Conservation (phyloP, 2,797 vertebrate species). For the Amblyopsis hoosieri region DNA sequence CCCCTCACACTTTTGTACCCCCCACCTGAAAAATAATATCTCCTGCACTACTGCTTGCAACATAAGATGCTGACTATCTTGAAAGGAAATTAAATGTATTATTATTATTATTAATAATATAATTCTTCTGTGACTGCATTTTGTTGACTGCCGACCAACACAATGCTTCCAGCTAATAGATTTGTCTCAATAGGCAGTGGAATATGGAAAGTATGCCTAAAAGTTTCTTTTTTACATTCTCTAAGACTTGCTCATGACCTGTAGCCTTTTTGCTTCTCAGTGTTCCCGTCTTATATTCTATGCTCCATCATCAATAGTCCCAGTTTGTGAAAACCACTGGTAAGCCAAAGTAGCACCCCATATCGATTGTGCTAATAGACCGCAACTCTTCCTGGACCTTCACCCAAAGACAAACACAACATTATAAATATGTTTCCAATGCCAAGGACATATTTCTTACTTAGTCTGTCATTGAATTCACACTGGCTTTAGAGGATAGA, state of each 20-base stretch:
- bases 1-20: too few relatives aligned
- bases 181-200: too few relatives aligned
- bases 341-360: too few relatives aligned
- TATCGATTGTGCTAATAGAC: too few relatives aligned
- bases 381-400: neutral
- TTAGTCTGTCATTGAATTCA: neutral
- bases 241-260: too few relatives aligned
- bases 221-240: constrained; percentile 8
- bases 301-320: neutral
- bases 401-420: constrained; percentile 7
- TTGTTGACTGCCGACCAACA: constrained; percentile 34
- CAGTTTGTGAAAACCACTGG: neutral
- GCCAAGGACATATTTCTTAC: neutral
- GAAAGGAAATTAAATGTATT: too few relatives aligned
- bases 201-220: too few relatives aligned
- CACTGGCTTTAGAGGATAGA: neutral
- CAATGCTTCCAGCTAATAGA: too few relatives aligned
- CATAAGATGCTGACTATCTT: too few relatives aligned
- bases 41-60: too few relatives aligned
- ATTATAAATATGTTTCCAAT: neutral
- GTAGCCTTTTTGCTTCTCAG: too few relatives aligned
- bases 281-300: neutral
- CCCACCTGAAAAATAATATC: too few relatives aligned
- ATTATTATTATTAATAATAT: constrained; percentile 9
- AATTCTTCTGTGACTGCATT: constrained; percentile 17